phyloP scores from a whole-genome alignment of 2,113 vertebrate genomes.

The Thunnus thynnus region DNA sequence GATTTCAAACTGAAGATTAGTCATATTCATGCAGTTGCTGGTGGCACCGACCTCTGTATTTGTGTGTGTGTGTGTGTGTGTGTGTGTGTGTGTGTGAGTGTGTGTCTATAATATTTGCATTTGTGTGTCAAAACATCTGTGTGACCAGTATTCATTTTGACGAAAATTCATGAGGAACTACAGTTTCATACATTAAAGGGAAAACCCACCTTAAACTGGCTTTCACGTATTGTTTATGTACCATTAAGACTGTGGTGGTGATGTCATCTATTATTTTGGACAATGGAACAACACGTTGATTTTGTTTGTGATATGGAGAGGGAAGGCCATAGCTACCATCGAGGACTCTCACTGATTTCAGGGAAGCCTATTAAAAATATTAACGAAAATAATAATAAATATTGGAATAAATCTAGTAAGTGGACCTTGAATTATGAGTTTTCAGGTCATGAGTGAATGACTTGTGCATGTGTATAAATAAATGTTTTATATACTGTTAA shows the following conservation, averaged over 20 bases:
- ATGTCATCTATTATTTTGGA: conserved; percentile 7
- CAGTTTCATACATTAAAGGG: conserved; percentile 3
- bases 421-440: no score
- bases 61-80: not conserved
- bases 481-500: no score
- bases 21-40: conserved; percentile 61
- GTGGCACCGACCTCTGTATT: conserved; percentile 19
- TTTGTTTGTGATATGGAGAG: not conserved
- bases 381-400: no score
- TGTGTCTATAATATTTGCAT: conserved; percentile 19
- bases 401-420: no score
- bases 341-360: no score
- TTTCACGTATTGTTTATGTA: not conserved
- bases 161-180: not conserved
- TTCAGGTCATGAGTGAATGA: no score
- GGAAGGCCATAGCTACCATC: no score
- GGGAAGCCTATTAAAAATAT: no score
- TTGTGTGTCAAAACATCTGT: conserved; percentile 38
- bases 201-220: not conserved
- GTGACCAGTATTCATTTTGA: conserved; percentile 15
- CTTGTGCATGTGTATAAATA: no score
- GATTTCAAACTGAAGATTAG: conserved; percentile 68
- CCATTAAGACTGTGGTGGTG: not conserved
- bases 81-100: no score
- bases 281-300: not conserved